Conservation (phyloP, 2,113 vertebrate genomes). For the Garra rufa region DNA sequence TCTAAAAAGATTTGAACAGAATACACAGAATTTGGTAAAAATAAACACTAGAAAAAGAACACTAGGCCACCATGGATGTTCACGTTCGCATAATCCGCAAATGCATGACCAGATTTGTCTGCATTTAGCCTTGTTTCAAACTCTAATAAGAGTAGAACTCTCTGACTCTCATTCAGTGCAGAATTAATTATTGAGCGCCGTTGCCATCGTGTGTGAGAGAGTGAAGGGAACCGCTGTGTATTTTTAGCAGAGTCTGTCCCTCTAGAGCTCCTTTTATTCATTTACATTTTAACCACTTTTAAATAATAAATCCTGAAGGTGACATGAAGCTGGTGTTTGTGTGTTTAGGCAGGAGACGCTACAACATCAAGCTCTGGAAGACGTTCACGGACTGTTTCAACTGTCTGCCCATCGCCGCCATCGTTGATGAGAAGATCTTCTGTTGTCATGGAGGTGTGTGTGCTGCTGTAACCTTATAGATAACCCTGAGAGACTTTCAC, state of each 20-base stretch:
- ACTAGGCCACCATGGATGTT: neutral
- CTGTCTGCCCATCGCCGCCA: constrained; percentile 85
- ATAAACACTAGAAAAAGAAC: no score
- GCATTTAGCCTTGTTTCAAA: no score
- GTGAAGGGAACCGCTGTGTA: neutral
- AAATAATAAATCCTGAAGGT: neutral
- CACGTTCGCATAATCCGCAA: neutral
- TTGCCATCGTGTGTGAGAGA: neutral
- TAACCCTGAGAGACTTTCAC: neutral
- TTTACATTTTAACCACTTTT: neutral
- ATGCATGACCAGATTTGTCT: neutral
- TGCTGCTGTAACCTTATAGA: neutral
- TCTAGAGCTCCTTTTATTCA: constrained; percentile 5
- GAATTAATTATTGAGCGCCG: constrained; percentile 26
- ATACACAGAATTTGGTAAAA: no score
- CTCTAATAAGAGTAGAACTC: neutral
- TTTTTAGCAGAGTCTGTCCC: constrained; percentile 40
- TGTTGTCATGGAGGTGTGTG: constrained; percentile 85
- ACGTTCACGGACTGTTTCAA: constrained; percentile 89
- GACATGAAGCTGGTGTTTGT: neutral
- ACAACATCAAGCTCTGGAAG: constrained; percentile 90
- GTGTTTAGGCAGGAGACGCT: constrained; percentile 81
- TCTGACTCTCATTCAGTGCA: neutral
- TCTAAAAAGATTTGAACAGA: no score
- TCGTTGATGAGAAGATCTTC: constrained; percentile 88